phyloP scores from a whole-genome alignment of 2,888 invertebrate genomes.

The Argyra leucocephala region DNA sequence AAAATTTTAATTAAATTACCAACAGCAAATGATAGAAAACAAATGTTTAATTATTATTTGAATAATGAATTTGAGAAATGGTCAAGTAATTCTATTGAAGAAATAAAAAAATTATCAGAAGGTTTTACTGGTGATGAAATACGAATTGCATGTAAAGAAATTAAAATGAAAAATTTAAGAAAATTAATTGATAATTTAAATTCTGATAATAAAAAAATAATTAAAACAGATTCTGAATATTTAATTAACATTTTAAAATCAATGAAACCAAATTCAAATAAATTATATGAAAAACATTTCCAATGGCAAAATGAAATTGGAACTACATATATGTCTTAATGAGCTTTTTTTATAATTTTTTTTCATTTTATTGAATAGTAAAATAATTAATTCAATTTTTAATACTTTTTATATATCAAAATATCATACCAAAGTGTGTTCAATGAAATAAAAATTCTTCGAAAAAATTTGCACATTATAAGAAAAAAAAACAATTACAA shows the following conservation, averaged over 20 bases:
- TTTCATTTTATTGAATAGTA: too few relatives aligned
- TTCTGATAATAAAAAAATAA: conserved; percentile 28
- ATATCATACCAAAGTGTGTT: too few relatives aligned
- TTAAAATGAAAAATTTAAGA: conserved; percentile 70
- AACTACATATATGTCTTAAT: too few relatives aligned
- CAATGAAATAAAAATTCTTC: too few relatives aligned
- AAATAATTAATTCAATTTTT: too few relatives aligned
- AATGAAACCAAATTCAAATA: background rate
- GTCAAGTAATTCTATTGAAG: conserved; percentile 30
- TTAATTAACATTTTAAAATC: background rate
- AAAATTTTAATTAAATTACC: conserved; percentile 74
- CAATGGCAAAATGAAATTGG: background rate
- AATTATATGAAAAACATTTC: background rate
- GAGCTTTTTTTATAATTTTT: too few relatives aligned
- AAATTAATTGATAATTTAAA: conserved; percentile 35
- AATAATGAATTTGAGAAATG: conserved; percentile 40
- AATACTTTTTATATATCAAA: too few relatives aligned
- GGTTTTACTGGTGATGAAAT: conserved; percentile 85
- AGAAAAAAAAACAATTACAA: too few relatives aligned
- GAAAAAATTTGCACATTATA: too few relatives aligned
- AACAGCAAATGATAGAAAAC: conserved; percentile 51
- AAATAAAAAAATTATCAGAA: conserved; percentile 51
- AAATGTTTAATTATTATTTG: conserved; percentile 58
- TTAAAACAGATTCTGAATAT: background rate
- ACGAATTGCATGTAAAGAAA: conserved; percentile 77